Conservation (phyloP, 2,113 vertebrate genomes). For the Protobothrops mucrosquamatus region DNA sequence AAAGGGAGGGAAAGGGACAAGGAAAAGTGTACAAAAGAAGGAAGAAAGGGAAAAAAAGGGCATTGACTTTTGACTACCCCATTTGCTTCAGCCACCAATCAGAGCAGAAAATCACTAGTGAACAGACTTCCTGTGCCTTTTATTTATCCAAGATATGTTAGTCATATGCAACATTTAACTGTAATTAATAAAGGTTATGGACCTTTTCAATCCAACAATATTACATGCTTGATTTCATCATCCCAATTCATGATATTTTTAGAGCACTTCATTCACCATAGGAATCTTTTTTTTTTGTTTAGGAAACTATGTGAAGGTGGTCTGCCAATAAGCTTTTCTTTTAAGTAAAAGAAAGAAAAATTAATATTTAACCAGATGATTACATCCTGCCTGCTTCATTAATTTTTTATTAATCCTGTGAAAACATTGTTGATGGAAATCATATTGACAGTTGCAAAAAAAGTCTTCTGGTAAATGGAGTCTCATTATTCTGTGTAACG, state of each 20-base stretch:
- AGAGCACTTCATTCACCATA: not conserved
- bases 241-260: not conserved
- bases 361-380: constrained; percentile 76
- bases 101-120: not conserved
- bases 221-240: not conserved
- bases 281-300: not conserved
- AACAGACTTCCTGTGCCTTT: not conserved
- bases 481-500: constrained; percentile 35
- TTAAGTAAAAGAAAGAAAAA: constrained; percentile 50
- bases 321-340: constrained; percentile 61
- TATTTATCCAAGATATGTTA: not conserved
- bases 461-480: constrained; percentile 70
- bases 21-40: too few relatives aligned
- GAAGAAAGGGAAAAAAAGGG: too few relatives aligned
- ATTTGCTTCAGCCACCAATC: not conserved
- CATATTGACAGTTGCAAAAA: constrained; percentile 63
- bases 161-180: not conserved
- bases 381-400: constrained; percentile 72
- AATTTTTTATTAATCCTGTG: constrained; percentile 72
- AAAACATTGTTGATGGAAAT: constrained; percentile 68
- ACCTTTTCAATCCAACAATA: not conserved
- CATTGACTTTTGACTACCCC: not conserved
- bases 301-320: constrained; percentile 21
- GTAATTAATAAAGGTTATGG: not conserved
- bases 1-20: too few relatives aligned